Base-by-base conservation (phyloP, 2,113 vertebrate species). In the Sinocyclocheilus grahami region DNA sequence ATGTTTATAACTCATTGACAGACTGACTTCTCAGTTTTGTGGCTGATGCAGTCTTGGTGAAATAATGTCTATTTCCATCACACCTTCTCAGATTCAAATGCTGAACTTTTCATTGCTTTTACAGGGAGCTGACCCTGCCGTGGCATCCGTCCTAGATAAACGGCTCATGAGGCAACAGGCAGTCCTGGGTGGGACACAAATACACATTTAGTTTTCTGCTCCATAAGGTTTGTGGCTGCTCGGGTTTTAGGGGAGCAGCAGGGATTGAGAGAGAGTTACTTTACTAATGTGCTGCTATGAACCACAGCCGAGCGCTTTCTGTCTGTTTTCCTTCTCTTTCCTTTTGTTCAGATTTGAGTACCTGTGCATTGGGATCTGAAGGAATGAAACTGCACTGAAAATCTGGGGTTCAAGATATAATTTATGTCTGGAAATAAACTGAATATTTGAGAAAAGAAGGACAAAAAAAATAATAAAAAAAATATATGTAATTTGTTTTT, bases 21-120 rank as follows among this genome's bases (percentile, higher is more conserved):
- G 62, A 69, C 39, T 53, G 60, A 82, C 16, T 79, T 80, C 11
- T 48, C 74, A 24, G n/a, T 6, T 77, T 27, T 33, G 48, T 33
- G 24, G 77, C 30, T 82, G 39, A 46, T 11, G 63, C 80, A 11
- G 16, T 5, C 24, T 81, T 51, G 58, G 30, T 42, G 24, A 82
- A 82, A 69, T 30, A 82, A 53, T 51, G 80, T 67, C 39, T 11
- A 69, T 27, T 69, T 51, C 42, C 42, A 82, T 69, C 22, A 82
- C 80, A 69, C 80, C 4, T 71, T 53, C 80, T 71, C 80, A 24
- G 16, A 82, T 82, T 71, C 39, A 82, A 69, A 39, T 42, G 33
- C 37, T 81, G 78, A 81, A 81, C 46, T 65, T 69, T 65, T 82
- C 63, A 67, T 63, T 71, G 80, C 80, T n/a, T 82, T 82, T 69